phyloP scores from a whole-genome alignment of 2,797 vertebrate genomes.

The Cephalopachus bancanus region DNA sequence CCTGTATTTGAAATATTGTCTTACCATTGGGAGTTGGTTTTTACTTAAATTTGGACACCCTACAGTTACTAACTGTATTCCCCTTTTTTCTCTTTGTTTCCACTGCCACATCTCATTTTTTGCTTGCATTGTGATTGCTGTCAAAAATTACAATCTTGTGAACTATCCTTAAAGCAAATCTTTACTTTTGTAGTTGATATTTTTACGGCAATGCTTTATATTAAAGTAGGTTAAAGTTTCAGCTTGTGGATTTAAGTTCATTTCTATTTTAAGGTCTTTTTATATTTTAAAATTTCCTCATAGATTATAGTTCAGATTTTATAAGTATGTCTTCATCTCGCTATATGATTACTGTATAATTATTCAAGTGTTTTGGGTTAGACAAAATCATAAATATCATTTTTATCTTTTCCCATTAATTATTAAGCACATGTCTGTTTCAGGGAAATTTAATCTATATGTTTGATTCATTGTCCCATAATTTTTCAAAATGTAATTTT shows the following conservation, averaged over 20 bases:
- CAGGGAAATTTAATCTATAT: slow-evolving; percentile 76
- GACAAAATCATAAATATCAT: slow-evolving; percentile 74
- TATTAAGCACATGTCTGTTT: slow-evolving; percentile 78
- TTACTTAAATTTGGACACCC: background rate
- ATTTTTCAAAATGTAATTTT: slow-evolving; percentile 83
- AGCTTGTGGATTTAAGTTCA: background rate
- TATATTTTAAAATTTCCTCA: slow-evolving; percentile 53
- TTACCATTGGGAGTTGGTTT: background rate
- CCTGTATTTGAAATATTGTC: background rate
- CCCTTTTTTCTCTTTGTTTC: background rate
- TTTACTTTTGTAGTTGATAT: background rate
- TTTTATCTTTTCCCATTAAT: slow-evolving; percentile 78
- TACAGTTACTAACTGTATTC: background rate
- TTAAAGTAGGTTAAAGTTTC: background rate
- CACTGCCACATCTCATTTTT: background rate
- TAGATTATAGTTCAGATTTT: slow-evolving; percentile 38
- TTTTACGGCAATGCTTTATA: slow-evolving; percentile 13
- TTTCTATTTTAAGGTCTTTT: slow-evolving; percentile 20
- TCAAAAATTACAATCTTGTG: background rate
- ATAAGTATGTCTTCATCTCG: slow-evolving; percentile 51
- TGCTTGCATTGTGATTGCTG: background rate
- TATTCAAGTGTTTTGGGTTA: slow-evolving; percentile 72
- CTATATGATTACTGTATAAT: slow-evolving; percentile 64
- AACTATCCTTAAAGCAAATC: background rate
- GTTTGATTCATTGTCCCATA: slow-evolving; percentile 77